Evolutionary conservation across 2,888 invertebrate genomes (phyloP), one percentile per base, ranked within the genome.

Genomic region (Pilophorus perplexus): DNA sequence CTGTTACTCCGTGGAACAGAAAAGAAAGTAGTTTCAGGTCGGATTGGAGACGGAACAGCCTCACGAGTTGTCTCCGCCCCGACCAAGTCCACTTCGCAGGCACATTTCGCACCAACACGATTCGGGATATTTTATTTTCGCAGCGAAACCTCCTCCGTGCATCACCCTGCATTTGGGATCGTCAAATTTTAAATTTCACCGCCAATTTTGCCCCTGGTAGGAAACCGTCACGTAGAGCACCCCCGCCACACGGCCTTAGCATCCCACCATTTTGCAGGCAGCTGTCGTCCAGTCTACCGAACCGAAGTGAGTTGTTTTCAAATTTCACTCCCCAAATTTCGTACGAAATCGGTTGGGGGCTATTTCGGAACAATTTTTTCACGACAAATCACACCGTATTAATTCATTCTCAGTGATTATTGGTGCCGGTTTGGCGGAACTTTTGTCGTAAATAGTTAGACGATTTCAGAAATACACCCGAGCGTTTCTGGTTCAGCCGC

Each of bases 401-500:
- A 8, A 33, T 33, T 33, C 6, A 12, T 33, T 33, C 12, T 12
- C 33, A 12, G 6, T 6, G 33, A 12, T 8, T 8, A 33, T 8
- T 33, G 6, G 33, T 33, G 33, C 12, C 33, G 12, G 33, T 8
- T 8, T 8, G 12, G 33, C 12, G 33, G 12, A 12, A 33, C 6
- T 33, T 33, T 6, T 8, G 33, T 33, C 12, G 33, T 12, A 6
- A 12, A 33, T 33, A 6, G 33, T 33, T 12, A 33, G 6, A 8
- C 12, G 33, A 12, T 20, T n/a, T 22, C 62, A n/a, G 62, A 46
- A 46, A 22, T 44, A 62, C 62, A 25, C 14, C 20, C 8, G 62
- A 62, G 62, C 33, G 28, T 62, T 62, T 62, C 62, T 62, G 62
- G 62, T 62, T 33, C 48, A 48, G 62, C 62, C 20, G 62, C 62